Base-by-base conservation (phyloP, 2,113 vertebrate genomes). In the Pseudopipra pipra region DNA sequence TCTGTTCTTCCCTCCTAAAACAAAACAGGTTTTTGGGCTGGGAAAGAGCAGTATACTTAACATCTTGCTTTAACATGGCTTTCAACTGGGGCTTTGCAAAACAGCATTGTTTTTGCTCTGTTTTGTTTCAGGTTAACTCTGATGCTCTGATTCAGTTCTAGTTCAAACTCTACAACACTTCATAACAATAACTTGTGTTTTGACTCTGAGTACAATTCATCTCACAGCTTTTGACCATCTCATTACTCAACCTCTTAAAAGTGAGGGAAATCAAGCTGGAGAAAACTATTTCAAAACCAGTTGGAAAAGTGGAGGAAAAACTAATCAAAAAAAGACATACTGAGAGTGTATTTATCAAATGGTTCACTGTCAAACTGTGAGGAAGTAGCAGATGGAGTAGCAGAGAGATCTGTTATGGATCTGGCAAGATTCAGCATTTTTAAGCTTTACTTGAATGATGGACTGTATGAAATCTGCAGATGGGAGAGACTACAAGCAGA, bases 331-430 rank as follows among this genome's bases (percentile, higher is more conserved):
- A 82, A 86, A 76, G 43, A 61, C 8, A 22, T 92, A 63, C 83
- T 88, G 51, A 76, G 59, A 90, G 55, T 1, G 4, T 37, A 94
- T 82, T 88, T 90, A 70, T 74, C 85, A 83, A 88, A 88, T 44
- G 37, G 63, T 80, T 92, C 75, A 35, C 83, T 93, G 67, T 95
- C 79, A 83, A 76, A 86, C 75, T 86, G 63, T 52, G 67, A 95
- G 51, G 72, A 93, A 67, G 75, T 66, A 80, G 59, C 88, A 97
- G 95, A 88, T 93, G 94, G 88, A 95, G 75, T 23, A 93, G 59
- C 67, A 90, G 72, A 91, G 67, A 83, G 75, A 91, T 79, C 74
- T 12, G 8, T 54, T 93, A 82, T 3, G 15, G 85, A 51, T 88
- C 88, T 97, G 92, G 72, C 75, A 96, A 77, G 75, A 88, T 49